Percentiles rank a stretch among this genome's conserved stretches.
These are phyloP conservation scores for Cheiracanthium punctorium DNA, from an alignment of 2,888 invertebrate genomes.

Conservation along the genomic window DNA sequence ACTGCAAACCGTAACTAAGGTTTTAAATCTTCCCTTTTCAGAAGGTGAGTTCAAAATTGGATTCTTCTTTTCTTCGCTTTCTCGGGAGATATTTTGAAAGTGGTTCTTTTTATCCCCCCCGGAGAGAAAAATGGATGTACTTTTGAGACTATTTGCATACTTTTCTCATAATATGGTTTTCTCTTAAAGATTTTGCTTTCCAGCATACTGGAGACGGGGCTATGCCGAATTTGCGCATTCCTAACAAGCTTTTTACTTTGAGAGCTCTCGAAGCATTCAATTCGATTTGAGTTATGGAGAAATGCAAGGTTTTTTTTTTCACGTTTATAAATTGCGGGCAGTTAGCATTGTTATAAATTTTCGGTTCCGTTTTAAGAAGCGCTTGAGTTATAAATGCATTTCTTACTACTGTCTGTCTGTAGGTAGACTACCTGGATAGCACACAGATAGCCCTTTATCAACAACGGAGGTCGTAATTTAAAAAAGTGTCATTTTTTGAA, in stretches of 20 bases:
- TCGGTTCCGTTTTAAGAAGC: too few relatives aligned
- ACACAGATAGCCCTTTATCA: too few relatives aligned
- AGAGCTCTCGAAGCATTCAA: neutral
- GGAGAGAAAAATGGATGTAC: conserved; percentile 58
- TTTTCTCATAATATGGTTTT: conserved; percentile 54
- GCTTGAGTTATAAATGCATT: too few relatives aligned
- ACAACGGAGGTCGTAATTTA: too few relatives aligned
- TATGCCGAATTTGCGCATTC: neutral
- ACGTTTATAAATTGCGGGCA: too few relatives aligned
- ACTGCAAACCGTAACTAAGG: conserved; percentile 19
- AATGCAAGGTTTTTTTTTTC: too few relatives aligned
- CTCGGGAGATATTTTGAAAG: conserved; percentile 5
- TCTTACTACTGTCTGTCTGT: too few relatives aligned
- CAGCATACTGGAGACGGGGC: neutral
- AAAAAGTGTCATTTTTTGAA: too few relatives aligned
- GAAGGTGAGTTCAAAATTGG: conserved; percentile 44
- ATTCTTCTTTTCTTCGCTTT: conserved; percentile 19
- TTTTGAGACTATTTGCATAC: conserved; percentile 55
- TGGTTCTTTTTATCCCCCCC: conserved; percentile 31
- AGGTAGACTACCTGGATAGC: too few relatives aligned
- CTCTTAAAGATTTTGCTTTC: conserved; percentile 18
- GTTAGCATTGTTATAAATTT: too few relatives aligned
- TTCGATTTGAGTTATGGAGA: too few relatives aligned
- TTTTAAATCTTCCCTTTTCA: conserved; percentile 45
- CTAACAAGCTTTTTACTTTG: neutral